Base-by-base conservation (phyloP, 2,888 invertebrate genomes). In the Limulus polyphemus region DNA sequence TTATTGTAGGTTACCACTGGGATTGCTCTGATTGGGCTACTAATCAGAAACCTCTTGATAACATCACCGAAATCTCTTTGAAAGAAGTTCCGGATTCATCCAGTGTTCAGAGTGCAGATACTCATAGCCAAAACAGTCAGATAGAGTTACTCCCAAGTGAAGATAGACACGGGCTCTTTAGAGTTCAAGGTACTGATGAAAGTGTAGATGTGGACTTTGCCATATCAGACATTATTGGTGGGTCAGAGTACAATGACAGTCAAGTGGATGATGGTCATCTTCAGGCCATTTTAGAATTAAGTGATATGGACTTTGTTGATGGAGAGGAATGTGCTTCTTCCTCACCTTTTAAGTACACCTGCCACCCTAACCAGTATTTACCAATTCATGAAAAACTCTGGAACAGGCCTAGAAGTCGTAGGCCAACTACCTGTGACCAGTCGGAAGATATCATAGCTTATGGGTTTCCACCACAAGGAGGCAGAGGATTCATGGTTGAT, bases 1-100 rank as follows among this genome's bases (percentile, higher is more conserved):
- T 32, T 56, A 54, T 59, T 77, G 69, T 76, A 86, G 86, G 85
- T 75, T 95, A 95, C 81, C 93, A 94, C 81, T 95, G 94, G 95
- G 94, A 95, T 81, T 92, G 92, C 78, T 93, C 93, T 66, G 95
- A 95, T 81, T 94, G 94, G 93, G 86, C 84, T 65, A 83, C 83
- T 68, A 32, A 32, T 32, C 86, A 87, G 76, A 90, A 89, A 75
- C 86, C 86, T 71, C 80, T 92, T 76, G 90, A 91, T 72, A 91
- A 92, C 80, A 92, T 94, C 78, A 90, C 90, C 70, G 93, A 94
- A 82, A 86, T 90, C 70, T 88, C 90, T 70, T 85, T 86, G 71
- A 88, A 89, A 74, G 92, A 92, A 81, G 87, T 91, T 68, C 90
- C 88, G 65, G 92, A 92, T 80, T 90, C 90, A 75, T 64, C 90